Base-by-base conservation (phyloP, 2,888 invertebrate species). In the Leucophenga montana region DNA sequence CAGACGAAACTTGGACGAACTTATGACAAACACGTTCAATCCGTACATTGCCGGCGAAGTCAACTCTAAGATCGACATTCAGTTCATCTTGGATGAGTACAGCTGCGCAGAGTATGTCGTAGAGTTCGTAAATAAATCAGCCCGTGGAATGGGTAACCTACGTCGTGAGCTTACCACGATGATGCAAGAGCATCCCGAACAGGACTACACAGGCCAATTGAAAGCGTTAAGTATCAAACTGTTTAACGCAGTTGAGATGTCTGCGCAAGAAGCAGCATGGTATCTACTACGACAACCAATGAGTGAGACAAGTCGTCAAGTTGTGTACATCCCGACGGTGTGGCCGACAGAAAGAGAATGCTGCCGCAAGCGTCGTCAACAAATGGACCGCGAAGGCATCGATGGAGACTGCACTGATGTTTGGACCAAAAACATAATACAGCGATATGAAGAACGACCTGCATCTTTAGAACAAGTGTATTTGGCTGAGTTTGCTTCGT, bases 91-190 rank as follows among this genome's bases (percentile, higher is more conserved):
- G 33, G 89, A 57, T 11, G 57, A 57, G 20, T 57, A 57, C 27
- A 13, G 85, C 11, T 89, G 88, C 77, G 88, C 88, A 1, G 66
- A 77, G 1, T 89, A 88, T 71, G 66, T 89, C 16, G 86, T 85
- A 53, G 88, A 89, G 64, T 88, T 87, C 77, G 82, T 88, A 1
- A 89, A 87, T 76, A 89, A 89, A 74, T 66, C 75, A 8, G 82
- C 84, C 84, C 3, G 65, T 46, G 71, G 70, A 27, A 71, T 85
- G n/a, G 82, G 84, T 67, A 75, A 85, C 71, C 73, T 87, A 62
- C 83, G 83, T 69, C 61, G 68, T n/a, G 22, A 81, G 72, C 78
- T 86, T 31, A 73, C 79, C 13, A 61, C 80, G 68, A 61, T 73
- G 5, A 81, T 78, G 77, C 71, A 85, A 67, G 77, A 87, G 71